Evolutionary conservation across 2,888 invertebrate species (phyloP), one percentile per base, ranked within the genome.

Genomic region (Chymomyza procnemis): DNA sequence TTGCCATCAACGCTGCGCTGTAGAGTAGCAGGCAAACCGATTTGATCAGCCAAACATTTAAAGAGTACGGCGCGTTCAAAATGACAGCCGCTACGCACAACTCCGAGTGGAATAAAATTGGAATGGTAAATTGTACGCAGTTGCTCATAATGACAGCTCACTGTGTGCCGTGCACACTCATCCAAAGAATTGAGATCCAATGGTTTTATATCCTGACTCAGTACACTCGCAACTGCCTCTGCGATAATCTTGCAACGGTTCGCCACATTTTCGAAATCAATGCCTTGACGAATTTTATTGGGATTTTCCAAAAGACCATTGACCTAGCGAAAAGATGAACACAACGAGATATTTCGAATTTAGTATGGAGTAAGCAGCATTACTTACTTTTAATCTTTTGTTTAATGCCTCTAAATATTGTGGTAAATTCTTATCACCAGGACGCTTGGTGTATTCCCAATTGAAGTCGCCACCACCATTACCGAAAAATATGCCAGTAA

Each of bases 61-160:
- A 93, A 95, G 21, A 95, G 91, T 3, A 95, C 56, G 0, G 94
- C 93, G 1, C 94, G 91, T 80, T 94, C 94, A 52, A 94, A 89
- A 16, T 92, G 90, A 0, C 93, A 93, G 1, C 94, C 94, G 55
- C 92, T 92, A 9, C 91, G 91, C 61, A 94, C 88, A 79, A 87
- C 90, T 0, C 94, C 94, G 3, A 94, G 67, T 0, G 94, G 94
- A 6, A 94, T 90, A 4, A 94, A 90, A 41, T 92, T 92, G 0
- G 91, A 92, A 21, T 89, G 87, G 5, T 92, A 76, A 1, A 89
- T 89, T 1, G 72, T 58, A 90, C 92, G 92, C 26, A 93, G 73
- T 5, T 93, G 92, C 4, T 90, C 89, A 4, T 93, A 69, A 69
- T 93, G 93, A 2, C 92, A 91, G 22, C 92, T 92, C n/a, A 86